phyloP scores from a whole-genome alignment of 2,888 invertebrate genomes.

The Aleiodes leptofemur region DNA sequence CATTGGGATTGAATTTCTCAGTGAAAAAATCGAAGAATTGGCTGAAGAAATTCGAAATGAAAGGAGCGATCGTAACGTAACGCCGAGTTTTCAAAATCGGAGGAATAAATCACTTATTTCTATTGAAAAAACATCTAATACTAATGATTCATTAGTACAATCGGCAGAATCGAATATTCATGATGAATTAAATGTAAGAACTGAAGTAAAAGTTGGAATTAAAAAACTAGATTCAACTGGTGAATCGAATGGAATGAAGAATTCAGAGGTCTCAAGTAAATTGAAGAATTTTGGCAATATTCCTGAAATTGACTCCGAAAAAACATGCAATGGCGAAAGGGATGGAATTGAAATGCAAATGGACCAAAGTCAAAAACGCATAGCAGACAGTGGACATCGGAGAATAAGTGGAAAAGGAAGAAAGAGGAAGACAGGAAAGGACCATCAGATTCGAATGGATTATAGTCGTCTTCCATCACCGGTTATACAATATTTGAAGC shows the following conservation, averaged over 20 bases:
- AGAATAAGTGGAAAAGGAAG: neutral
- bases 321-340: neutral
- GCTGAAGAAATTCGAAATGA: no score
- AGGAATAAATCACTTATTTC: neutral
- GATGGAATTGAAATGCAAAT: neutral
- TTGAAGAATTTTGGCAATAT: neutral
- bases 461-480: constrained; percentile 21
- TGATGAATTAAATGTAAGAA: neutral
- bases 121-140: neutral
- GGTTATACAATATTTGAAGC: constrained; percentile 42
- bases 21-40: no score
- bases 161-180: neutral
- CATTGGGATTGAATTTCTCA: no score
- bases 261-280: neutral
- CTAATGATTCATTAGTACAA: neutral
- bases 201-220: neutral
- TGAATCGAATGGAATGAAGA: neutral
- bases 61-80: no score
- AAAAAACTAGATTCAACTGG: neutral
- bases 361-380: neutral
- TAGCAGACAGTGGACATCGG: neutral
- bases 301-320: neutral
- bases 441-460: neutral
- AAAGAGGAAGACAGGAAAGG: neutral
- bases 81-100: neutral